Base-by-base conservation (phyloP, 2,888 invertebrate genomes). In the Plagodis dolabraria region DNA sequence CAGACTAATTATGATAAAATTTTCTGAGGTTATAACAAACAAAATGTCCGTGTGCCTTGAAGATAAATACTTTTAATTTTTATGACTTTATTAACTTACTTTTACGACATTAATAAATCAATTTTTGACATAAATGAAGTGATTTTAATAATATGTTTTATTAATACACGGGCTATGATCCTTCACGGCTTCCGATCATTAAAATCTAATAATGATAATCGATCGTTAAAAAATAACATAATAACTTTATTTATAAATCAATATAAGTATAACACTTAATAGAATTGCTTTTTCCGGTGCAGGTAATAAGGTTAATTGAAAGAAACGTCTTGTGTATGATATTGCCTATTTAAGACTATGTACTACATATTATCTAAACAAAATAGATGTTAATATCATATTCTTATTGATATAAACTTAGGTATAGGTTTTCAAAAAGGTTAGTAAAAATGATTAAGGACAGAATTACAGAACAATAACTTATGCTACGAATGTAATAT, bases 171-270 rank as follows among this genome's bases (percentile, higher is more conserved):
- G 54, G 62, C 59, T 63, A 67, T 69, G 65, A 69, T 65, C 69
- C 70, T 68, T 68, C 70, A 51, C 57, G 40, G 48, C 53, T 67
- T 70, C 66, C 66, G 68, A 62, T 65, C 58, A 54, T 67, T 67
- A 67, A 64, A 60, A 58, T 57, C 48, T 42, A 42, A 61, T 54
- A 51, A 36, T 43, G 40, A 34, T 53, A 51, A 54, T 61, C 7
- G 52, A 42, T 9, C 33, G 33, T 49, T 53, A 40, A n/a, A 43
- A 46, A 47, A 59, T 45, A 52, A 52, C 11, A 52, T 55, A 47
- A 56, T 55, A 8, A 43, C 52, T 53, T 53, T 47, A 60, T 53
- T 22, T 22, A 22, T 22, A 22, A 22, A 22, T 22, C 22, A 22
- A 22, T 22, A 22, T 22, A 22, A 22, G 22, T 22, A 22, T 22